Base-by-base conservation (phyloP, 2,113 vertebrate species). In the Nanorana parkeri region DNA sequence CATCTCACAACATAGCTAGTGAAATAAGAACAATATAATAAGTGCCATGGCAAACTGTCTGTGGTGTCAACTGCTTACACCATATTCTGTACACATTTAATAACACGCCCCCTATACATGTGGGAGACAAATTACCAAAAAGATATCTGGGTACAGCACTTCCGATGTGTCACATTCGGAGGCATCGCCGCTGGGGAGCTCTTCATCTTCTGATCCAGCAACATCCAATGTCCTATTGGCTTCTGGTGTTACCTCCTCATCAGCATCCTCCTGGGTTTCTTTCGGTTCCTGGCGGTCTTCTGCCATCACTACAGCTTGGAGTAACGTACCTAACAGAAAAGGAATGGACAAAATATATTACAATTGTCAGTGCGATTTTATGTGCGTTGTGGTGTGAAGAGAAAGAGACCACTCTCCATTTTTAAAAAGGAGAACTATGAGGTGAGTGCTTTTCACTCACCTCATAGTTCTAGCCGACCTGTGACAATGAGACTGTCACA, bases 71-170 rank as follows among this genome's bases (percentile, higher is more conserved):
- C 5, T 36, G 32, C 5, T 36, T 36, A 36, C 32, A 2, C 32
- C 32, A 36, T 7, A 5, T 36, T 3, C 32, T 36, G 32, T 36
- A 36, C 32, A 36, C 29, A 32, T 32, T 32, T 3, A 32, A 32
- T 32, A 32, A 32, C 32, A 6, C 8, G 32, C 32, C 32, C 41
- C 5, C 4, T 23, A 17, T 47, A 36, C 2, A 69, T 16, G 13
- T 15, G 32, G 47, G 17, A 56, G 19, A 36, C 10, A 3, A 28
- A 11, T 85, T 86, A 87, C 86, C 86, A 86, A 69, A 77, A 87
- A 80, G 41, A 85, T 77, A 19, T 85, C 86, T 36, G 72, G 66
- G 65, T 80, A 80, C 15, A 84, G 55, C 32, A 24, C 36, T 20
- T 81, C 83, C 0, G 83, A 65, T 21, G 66, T 58, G 28, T 84